These are phyloP conservation scores for Ormyrus labotus DNA, from an alignment of 2,888 invertebrate genomes.

Conservation along the genomic window DNA sequence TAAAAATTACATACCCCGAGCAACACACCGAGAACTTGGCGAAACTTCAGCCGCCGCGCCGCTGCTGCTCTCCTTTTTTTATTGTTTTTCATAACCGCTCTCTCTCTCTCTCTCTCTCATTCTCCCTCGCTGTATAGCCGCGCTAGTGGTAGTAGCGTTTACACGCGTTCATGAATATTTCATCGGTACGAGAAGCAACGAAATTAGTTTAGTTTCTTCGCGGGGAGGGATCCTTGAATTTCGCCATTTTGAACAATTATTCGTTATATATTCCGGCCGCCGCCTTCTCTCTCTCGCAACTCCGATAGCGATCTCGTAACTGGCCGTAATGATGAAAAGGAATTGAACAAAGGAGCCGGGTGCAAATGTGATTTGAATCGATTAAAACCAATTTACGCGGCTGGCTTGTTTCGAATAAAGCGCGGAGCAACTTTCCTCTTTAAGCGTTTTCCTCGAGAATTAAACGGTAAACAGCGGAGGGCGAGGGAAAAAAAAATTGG, in stretches of 20 bases:
- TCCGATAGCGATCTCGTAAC: too few relatives aligned
- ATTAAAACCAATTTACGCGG: too few relatives aligned
- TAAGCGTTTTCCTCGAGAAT: too few relatives aligned
- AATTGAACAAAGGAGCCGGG: too few relatives aligned
- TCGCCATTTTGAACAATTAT: neutral
- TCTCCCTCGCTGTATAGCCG: neutral
- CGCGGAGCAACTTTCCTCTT: too few relatives aligned
- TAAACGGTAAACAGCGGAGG: too few relatives aligned
- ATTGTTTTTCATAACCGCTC: neutral
- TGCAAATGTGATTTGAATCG: neutral
- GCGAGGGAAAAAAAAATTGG: too few relatives aligned
- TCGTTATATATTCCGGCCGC: too few relatives aligned
- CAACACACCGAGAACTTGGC: constrained; percentile 36
- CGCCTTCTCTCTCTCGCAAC: neutral
- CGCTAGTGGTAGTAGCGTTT: constrained; percentile 6
- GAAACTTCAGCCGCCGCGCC: constrained; percentile 30
- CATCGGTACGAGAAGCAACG: constrained; percentile 29
- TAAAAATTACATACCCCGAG: constrained; percentile 47
- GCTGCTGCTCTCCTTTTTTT: neutral
- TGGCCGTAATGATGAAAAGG: too few relatives aligned
- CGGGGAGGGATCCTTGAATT: constrained; percentile 29
- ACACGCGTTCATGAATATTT: constrained; percentile 51
- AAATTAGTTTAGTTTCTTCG: constrained; percentile 43
- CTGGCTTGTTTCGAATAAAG: too few relatives aligned
- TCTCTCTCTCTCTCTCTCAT: constrained; percentile 17